Evolutionary conservation across 1,140 invertebrate species (phyloP), one percentile per base, ranked within the genome.

Genomic region (Zaprionus davidi): DNA sequence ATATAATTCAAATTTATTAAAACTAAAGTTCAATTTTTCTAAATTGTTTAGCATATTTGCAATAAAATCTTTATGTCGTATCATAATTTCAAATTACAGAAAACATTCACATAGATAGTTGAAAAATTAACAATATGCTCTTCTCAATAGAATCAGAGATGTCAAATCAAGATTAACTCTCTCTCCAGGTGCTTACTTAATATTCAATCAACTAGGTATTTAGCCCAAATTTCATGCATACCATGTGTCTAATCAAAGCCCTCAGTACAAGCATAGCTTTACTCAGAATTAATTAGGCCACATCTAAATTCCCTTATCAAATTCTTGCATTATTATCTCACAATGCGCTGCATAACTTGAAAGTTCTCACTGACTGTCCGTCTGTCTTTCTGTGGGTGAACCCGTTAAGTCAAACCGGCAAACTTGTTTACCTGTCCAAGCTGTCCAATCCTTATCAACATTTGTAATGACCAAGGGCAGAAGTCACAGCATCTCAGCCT

Each of bases 391-490:
- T 41, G 20, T 51, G 46, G 4, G 46, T 51, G 20, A 51, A 51
- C 46, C 46, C 46, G 46, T 51, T 51, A 53, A 24, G 20, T 51
- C 15, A 53, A 13, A n/a, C 49, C 9, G 31, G 3, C 17, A 63
- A 53, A 28, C 49, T 56, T 68, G 55, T 59, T 69, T 69, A 49
- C 22, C 28, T 59, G 44, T 24, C 51, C 51, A 20, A 55, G 22
- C 58, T 55, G 13, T 58, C 15, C 36, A 41, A 41, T 56, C 22
- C 62, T 66, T 51, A 65, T 49, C 55, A 65, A n/a, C 34, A 53
- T 13, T 51, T 49, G 41, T 59, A 41, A 53, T 64, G 34, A 11
- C 15, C 17, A 0, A 44, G 59, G 36, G 17, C 49, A 71, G n/a
- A 63, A 71, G 36, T 56, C 49, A 15, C 9, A 34, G 31, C 31